Evolutionary conservation across 2,888 invertebrate species (phyloP), one percentile per base, ranked within the genome.

Genomic region (Melanotus villosus): DNA sequence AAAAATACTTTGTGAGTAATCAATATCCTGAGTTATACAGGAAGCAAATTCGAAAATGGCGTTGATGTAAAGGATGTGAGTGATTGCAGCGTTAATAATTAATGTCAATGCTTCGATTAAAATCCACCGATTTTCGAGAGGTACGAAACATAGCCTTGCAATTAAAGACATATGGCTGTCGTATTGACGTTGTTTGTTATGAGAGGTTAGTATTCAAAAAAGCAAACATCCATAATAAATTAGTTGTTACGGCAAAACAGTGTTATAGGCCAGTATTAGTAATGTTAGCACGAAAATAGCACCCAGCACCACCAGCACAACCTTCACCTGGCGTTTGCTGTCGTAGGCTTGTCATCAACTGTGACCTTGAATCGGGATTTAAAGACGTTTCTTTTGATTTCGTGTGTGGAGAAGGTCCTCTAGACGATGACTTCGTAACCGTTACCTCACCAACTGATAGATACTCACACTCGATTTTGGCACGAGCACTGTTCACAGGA

Each of bases 211-310:
- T 7, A 32, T 65, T 57, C 36, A 57, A 34, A 30, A 34, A 65
- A 57, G 45, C 57, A 65, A 34, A 50, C 32, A 64, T 36, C 32
- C 21, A 43, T 16, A 21, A 65, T 69, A 66, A 66, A 70, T 66
- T 66, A 65, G 60, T 62, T 9, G 43, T 41, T 26, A 64, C 47
- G 56, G 52, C 52, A 58, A 43, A 54, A n/a, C 52, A 41, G 6
- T 56, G 41, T 45, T 34, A 14, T 50, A 62, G 59, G 54, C 63
- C 57, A 65, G 43, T 45, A 66, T 65, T 70, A 70, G 67, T 23
- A 63, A 38, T 14, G 63, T 70, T 60, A 70, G 66, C 62, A 62
- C 65, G 65, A 64, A 74, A 74, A 72, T 74, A 74, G 70, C 65
- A 57, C 47, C 47, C 19, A 16, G 67, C 47, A 67, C 47, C 67